Base-by-base conservation (phyloP, 2,797 vertebrate species). In the Decapterus maruadsi region DNA sequence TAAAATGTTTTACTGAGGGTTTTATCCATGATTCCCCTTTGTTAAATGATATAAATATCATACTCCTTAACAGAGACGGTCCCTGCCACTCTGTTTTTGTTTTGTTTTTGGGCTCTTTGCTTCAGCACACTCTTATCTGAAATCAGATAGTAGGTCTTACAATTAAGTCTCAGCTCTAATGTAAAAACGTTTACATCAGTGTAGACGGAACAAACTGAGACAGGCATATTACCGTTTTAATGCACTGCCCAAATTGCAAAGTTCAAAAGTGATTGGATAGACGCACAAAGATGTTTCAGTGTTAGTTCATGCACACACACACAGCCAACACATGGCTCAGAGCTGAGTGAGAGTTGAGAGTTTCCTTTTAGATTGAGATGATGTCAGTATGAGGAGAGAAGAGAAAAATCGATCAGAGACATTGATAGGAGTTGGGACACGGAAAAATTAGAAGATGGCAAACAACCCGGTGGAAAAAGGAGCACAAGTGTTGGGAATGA, bases 1-100 rank as follows among this genome's bases (percentile, higher is more conserved):
- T 60, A 65, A 45, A 80, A 56, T n/a, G 9, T 64, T 45, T 59
- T 65, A 19, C 26, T 46, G 51, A 77, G 48, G 65, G 71, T 83
- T 74, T 36, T 36, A 36, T 36, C 6, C 34, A 36, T 36, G 34
- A 36, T 36, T 36, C 34, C 34, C 34, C 34, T 36, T 36, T 36
- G 34, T 36, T 38, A 55, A 67, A 68, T 54, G 16, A 26, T n/a
- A 14, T 40, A 17, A 45, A 10, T 53, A 31, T 26, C 26, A 9
- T 36, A 17, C n/a, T 65, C 4, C 19, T 43, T 29, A 34, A 57
- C 14, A 59, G 16, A 43, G 45, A 20, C 20, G 13, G 10, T 19
- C 14, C 13, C 7, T 8, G 34, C 17, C 34, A 40, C 4, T 2
- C 12, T 11, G 1, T 40, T 67, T 55, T 31, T 29, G 16, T 54